Conservation (phyloP, 1,140 invertebrate species). For the Cyrtorhinus lividipennis region DNA sequence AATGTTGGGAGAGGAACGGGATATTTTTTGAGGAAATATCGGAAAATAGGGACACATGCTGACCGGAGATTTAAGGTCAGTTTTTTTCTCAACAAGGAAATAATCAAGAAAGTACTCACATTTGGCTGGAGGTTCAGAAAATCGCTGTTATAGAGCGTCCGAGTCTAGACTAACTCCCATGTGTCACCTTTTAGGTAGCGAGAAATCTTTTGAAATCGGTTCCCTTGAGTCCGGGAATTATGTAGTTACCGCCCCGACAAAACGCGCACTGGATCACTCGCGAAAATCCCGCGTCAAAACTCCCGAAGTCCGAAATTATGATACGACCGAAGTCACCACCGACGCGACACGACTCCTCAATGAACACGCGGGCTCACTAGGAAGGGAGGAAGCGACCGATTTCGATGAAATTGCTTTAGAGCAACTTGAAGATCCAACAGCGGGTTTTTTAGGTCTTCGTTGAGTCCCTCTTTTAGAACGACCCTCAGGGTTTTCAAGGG, state of each 20-base stretch:
- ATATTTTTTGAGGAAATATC: conserved; percentile 2
- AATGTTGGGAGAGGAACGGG: background rate
- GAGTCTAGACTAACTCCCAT: background rate
- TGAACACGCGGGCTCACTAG: too few relatives aligned
- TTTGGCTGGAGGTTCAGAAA: background rate
- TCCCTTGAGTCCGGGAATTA: background rate
- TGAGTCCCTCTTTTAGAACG: too few relatives aligned
- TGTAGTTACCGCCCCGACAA: background rate
- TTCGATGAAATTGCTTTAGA: too few relatives aligned
- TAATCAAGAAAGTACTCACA: background rate
- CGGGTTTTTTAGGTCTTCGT: too few relatives aligned
- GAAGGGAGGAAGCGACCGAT: too few relatives aligned
- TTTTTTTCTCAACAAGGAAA: background rate
- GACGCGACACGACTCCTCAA: too few relatives aligned
- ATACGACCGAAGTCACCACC: too few relatives aligned
- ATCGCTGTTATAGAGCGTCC: background rate
- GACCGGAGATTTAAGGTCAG: background rate
- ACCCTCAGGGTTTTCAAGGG: too few relatives aligned
- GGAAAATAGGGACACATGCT: background rate
- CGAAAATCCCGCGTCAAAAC: too few relatives aligned
- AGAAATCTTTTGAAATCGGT: background rate
- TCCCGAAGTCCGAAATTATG: too few relatives aligned
- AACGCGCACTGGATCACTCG: conserved; percentile 5
- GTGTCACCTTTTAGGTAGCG: too few relatives aligned
- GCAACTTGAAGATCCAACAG: too few relatives aligned